phyloP scores from a whole-genome alignment of 1,140 invertebrate species.

The Tribolium castaneum region DNA sequence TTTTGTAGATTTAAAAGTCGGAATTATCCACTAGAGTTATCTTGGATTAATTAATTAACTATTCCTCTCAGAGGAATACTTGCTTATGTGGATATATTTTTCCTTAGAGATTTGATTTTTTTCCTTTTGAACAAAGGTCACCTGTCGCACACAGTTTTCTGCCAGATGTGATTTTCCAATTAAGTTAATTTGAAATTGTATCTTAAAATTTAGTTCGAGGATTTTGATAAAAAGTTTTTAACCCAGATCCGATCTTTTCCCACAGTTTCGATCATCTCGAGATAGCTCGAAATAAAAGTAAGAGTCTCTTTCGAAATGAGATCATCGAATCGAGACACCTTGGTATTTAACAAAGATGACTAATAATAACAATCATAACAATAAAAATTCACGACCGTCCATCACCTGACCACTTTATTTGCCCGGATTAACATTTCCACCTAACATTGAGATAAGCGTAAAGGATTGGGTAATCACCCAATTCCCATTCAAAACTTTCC shows the following conservation, averaged over 20 bases:
- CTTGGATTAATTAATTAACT: too few relatives aligned
- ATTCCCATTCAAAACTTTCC: background rate
- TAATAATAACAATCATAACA: background rate
- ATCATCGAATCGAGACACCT: conserved; percentile 10
- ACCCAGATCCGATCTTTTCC: background rate
- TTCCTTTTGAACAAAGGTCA: too few relatives aligned
- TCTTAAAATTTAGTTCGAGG: background rate
- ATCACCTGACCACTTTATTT: background rate
- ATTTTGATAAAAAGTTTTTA: background rate
- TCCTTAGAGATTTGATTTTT: too few relatives aligned
- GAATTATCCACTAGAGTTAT: too few relatives aligned
- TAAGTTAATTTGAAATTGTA: background rate
- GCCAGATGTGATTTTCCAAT: too few relatives aligned
- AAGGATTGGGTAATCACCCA: background rate
- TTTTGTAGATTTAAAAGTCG: too few relatives aligned
- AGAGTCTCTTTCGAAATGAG: background rate
- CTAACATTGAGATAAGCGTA: background rate
- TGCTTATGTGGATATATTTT: too few relatives aligned
- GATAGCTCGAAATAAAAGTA: background rate
- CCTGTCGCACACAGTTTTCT: too few relatives aligned
- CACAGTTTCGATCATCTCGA: background rate
- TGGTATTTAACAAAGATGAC: conserved; percentile 16
- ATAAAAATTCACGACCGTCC: background rate
- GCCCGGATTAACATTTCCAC: background rate
- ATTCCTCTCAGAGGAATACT: too few relatives aligned